phyloP scores from a whole-genome alignment of 2,797 vertebrate genomes.

The Peromyscus aztecus region DNA sequence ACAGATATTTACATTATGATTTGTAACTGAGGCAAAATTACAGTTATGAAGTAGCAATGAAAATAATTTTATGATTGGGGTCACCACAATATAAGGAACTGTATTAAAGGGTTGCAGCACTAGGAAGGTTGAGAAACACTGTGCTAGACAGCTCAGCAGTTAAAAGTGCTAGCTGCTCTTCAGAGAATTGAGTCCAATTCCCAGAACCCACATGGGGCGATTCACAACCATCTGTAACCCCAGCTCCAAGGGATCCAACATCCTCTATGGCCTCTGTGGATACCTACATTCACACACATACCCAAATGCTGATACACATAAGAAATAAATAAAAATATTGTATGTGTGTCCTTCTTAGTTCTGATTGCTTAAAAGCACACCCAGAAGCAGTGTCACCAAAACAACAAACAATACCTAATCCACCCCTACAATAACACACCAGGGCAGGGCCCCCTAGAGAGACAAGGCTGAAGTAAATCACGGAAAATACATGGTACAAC shows the following conservation, averaged over 20 bases:
- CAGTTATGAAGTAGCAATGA: background rate
- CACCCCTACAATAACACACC: background rate
- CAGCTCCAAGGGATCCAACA: background rate
- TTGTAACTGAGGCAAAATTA: background rate
- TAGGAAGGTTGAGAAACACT: background rate
- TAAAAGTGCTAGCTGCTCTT: background rate
- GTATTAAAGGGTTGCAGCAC: background rate
- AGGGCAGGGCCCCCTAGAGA: slow-evolving; percentile 1
- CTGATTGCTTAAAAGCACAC: slow-evolving; percentile 24
- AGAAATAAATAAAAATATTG: background rate
- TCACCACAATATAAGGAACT: background rate
- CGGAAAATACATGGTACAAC: background rate
- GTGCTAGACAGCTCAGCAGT: background rate
- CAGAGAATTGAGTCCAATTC: background rate
- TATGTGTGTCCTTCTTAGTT: background rate
- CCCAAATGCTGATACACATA: background rate
- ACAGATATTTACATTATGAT: background rate
- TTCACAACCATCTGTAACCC: background rate
- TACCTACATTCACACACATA: background rate
- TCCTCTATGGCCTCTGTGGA: background rate
- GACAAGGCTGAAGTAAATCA: background rate
- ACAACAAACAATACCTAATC: background rate
- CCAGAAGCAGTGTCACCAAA: background rate
- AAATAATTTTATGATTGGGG: background rate
- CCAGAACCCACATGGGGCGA: background rate